A percentile compares a stretch with the other conserved stretches of the same genome.
phyloP scores from a whole-genome alignment of 2,888 invertebrate genomes.

The Pasiphila rectangulata region DNA sequence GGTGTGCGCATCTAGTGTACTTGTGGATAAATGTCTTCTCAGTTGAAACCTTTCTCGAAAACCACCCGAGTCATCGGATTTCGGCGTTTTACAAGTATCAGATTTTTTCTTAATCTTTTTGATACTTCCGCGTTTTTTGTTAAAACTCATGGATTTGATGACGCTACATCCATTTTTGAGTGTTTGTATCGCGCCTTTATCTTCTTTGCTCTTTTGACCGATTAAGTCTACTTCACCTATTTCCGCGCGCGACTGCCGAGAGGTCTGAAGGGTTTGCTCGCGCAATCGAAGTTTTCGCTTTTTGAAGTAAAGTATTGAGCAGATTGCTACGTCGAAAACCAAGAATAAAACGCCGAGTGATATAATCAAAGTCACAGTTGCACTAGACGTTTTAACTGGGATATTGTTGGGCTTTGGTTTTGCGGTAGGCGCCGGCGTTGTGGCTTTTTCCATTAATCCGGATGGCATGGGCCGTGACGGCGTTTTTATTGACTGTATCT shows the following conservation, averaged over 20 bases:
- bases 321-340: conserved; percentile 86
- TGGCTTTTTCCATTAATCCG: conserved; percentile 57
- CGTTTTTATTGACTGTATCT: conserved; percentile 67
- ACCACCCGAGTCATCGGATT: conserved; percentile 78
- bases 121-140: conserved; percentile 68
- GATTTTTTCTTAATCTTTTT: conserved; percentile 78
- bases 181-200: conserved; percentile 65
- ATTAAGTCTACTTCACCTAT: conserved; percentile 73
- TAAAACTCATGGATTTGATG: conserved; percentile 79
- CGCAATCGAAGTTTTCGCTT: conserved; percentile 79
- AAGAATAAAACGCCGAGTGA: conserved; percentile 86
- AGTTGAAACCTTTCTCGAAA: conserved; percentile 83
- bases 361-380: conserved; percentile 83
- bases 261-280: conserved; percentile 67
- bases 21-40: conserved; percentile 86
- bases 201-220: conserved; percentile 72
- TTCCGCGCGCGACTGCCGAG: conserved; percentile 74
- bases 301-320: conserved; percentile 85
- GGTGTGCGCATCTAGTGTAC: conserved; percentile 91
- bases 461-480: conserved; percentile 56
- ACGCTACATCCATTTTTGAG: conserved; percentile 81
- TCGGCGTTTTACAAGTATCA: conserved; percentile 79
- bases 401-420: conserved; percentile 48
- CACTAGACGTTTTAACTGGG: conserved; percentile 79
- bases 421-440: conserved; percentile 43